Conservation (phyloP, 1,140 invertebrate species). For the Brachystomella parvula region DNA sequence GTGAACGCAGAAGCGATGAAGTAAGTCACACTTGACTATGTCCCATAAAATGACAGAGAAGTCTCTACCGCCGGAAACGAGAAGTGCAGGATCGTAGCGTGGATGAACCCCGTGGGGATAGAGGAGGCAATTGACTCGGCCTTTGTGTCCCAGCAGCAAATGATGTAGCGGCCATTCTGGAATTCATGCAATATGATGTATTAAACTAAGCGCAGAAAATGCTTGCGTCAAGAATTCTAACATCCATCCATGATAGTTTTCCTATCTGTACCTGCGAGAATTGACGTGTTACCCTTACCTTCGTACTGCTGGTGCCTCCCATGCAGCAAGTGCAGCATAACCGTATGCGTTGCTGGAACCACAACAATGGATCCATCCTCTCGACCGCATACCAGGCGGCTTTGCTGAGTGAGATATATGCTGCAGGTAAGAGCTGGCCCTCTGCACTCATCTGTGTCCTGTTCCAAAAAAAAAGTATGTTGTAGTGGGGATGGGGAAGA, state of each 20-base stretch:
- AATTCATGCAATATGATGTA: slow-evolving; percentile 17
- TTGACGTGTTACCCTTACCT: slow-evolving; percentile 48
- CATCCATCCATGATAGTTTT: neutral
- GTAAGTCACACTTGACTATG: slow-evolving; percentile 73
- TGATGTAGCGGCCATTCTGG: slow-evolving; percentile 84
- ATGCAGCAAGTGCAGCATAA: slow-evolving; percentile 86
- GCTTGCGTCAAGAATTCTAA: no score
- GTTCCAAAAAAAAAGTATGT: slow-evolving; percentile 15
- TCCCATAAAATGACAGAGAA: slow-evolving; percentile 98
- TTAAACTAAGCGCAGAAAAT: no score
- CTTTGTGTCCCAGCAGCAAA: slow-evolving; percentile 79
- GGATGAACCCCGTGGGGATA: slow-evolving; percentile 87
- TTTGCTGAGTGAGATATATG: slow-evolving; percentile 86
- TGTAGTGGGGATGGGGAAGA: no score
- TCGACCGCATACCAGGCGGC: slow-evolving; percentile 83
- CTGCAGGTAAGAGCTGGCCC: slow-evolving; percentile 76
- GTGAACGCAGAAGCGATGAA: slow-evolving; percentile 95
- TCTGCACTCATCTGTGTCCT: slow-evolving; percentile 42
- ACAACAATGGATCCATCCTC: slow-evolving; percentile 97
- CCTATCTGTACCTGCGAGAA: neutral
- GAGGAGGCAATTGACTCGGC: slow-evolving; percentile 86
- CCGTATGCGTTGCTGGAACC: slow-evolving; percentile 87
- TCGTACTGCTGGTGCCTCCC: slow-evolving; percentile 80
- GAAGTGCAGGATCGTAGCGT: slow-evolving; percentile 84
- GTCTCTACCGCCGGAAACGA: slow-evolving; percentile 93